These are phyloP conservation scores for Lithodes maja DNA, from an alignment of 2,888 invertebrate genomes.

Conservation along the genomic window DNA sequence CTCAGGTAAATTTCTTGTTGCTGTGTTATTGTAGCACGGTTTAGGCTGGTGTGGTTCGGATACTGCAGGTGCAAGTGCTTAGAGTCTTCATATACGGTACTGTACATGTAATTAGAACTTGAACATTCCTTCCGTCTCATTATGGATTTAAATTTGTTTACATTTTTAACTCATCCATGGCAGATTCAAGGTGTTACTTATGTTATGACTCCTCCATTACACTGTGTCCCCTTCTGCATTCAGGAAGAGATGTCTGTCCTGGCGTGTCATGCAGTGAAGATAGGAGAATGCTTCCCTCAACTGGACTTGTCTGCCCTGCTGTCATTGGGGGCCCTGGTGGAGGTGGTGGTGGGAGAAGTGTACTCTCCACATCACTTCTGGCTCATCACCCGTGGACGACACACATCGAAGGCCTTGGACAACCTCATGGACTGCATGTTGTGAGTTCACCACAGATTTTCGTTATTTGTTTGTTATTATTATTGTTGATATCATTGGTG, in stretches of 20 bases:
- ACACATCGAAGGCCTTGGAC: slow-evolving; percentile 20
- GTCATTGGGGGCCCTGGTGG: neutral
- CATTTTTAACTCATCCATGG: too few species aligned
- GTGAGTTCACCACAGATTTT: slow-evolving; percentile 12
- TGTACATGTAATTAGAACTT: too few species aligned
- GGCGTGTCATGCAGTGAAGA: neutral
- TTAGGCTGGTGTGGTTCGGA: too few species aligned
- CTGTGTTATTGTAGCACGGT: too few species aligned
- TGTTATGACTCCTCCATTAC: too few species aligned
- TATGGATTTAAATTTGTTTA: too few species aligned
- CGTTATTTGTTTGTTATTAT: too few species aligned
- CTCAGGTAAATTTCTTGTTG: neutral
- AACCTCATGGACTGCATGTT: slow-evolving; percentile 49
- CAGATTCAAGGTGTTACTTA: too few species aligned
- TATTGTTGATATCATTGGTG: too few species aligned
- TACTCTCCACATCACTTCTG: slow-evolving; percentile 41
- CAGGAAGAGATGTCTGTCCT: neutral
- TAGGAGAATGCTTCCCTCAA: neutral
- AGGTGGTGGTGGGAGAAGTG: slow-evolving; percentile 46
- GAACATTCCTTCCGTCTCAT: too few species aligned
- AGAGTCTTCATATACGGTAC: too few species aligned
- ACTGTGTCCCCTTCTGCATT: neutral
- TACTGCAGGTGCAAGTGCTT: too few species aligned
- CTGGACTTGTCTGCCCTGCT: neutral
- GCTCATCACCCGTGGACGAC: slow-evolving; percentile 29